Base-by-base conservation (phyloP, 2,888 invertebrate species). In the Morpho helenor region DNA sequence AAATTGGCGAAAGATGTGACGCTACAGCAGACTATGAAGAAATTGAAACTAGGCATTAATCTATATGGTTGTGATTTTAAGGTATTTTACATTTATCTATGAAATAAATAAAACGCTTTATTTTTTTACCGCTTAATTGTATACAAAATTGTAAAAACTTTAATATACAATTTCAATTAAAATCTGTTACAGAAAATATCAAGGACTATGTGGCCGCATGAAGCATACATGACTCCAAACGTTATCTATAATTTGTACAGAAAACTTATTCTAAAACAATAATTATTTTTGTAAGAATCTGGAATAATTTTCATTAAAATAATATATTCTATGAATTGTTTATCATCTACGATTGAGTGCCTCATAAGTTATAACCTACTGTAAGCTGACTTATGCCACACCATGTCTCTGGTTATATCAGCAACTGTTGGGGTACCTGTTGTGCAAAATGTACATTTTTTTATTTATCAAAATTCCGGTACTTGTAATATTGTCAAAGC, bases 401-500 rank as follows among this genome's bases (percentile, higher is more conserved):
- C 93, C 94, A 95, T 94, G 50, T 93, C 91, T 61, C 75, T 83
- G 7, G 91, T 92, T 23, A 96, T 93, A 64, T 95, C 93, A 4
- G 77, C 75, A 7, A 96, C 72, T 0, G 79, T 84, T 9, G 91
- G 83, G 68, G 96, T 96, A 39, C 96, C 96, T 94, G 80, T 46
- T n/a, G 54, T 7, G 39, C 44, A 9, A 48, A 22, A 8, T 22
- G 45, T 16, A 16, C 16, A 16, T 16, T 16, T 16, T 16, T 16
- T 16, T 16, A 16, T 16, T 16, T 2, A 3, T 31, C 31, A 31
- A 31, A 31, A 31, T 31, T 31, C 16, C 31, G 31, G 5, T 31
- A 31, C 31, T 31, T 31, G 2, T 2, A 31, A 31, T 31, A 5
- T 2, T 31, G 5, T 31, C 31, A 31, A 31, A 16, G 2, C 31